phyloP scores from a whole-genome alignment of 2,888 invertebrate genomes.

The Notodonta ziczac region DNA sequence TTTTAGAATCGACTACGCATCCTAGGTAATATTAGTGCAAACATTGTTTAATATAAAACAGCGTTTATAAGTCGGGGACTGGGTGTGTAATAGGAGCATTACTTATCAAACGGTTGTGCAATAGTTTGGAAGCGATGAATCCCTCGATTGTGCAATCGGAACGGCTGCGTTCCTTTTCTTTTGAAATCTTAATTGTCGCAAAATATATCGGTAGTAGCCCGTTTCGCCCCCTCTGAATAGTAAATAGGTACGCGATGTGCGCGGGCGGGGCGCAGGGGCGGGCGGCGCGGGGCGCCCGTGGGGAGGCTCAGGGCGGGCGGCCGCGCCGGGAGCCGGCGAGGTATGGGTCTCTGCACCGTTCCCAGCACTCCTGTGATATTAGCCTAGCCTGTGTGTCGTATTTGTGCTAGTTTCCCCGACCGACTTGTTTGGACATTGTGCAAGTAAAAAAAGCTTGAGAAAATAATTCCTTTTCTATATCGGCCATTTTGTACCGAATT shows the following conservation, averaged over 20 bases:
- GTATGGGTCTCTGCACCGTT: constrained; percentile 69
- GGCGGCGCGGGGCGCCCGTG: constrained; percentile 29
- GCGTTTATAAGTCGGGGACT: constrained; percentile 42
- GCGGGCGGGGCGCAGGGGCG: constrained; percentile 41
- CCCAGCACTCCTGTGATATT: constrained; percentile 85
- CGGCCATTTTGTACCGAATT: constrained; percentile 76
- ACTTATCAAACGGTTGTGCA: constrained; percentile 59
- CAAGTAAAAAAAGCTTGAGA: constrained; percentile 70
- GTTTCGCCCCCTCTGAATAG: constrained; percentile 80
- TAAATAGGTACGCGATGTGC: constrained; percentile 71
- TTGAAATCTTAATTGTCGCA: constrained; percentile 81
- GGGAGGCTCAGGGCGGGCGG: constrained; percentile 32
- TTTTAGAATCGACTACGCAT: not conserved
- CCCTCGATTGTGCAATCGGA: constrained; percentile 60
- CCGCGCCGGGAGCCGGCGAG: constrained; percentile 35
- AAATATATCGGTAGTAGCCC: constrained; percentile 77
- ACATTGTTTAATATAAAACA: constrained; percentile 37
- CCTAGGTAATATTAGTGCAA: constrained; percentile 10
- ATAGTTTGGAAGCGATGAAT: constrained; percentile 53
- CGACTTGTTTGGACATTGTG: constrained; percentile 72
- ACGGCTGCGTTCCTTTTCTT: constrained; percentile 66
- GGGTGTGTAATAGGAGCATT: constrained; percentile 48
- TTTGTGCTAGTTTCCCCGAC: constrained; percentile 81
- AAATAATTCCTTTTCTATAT: constrained; percentile 64
- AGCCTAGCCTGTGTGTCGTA: constrained; percentile 83